Base-by-base conservation (phyloP, 2,113 vertebrate species). In the Osmerus eperlanus region DNA sequence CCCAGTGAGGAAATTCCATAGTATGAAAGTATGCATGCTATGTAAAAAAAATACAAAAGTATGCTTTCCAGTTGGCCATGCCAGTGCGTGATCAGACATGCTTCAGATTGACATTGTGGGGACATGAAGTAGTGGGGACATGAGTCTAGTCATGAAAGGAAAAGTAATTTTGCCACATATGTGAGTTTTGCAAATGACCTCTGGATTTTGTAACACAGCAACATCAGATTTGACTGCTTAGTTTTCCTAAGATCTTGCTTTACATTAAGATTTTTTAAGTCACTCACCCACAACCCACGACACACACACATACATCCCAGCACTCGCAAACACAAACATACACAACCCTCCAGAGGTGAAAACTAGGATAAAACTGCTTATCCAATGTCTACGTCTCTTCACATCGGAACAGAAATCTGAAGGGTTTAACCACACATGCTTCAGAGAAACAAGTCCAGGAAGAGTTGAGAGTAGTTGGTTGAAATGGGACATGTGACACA, bases 11-110 rank as follows among this genome's bases (percentile, higher is more conserved):
- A 73, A 72, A 81, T 62, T 72, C 73, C 60, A 66, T 63, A 61
- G 41, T 47, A 47, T 47, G 75, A 72, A 68, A 54, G 21, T 55
- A 29, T 54, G 47, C 19, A 76, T 79, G 75, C 62, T 66, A 67
- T 75, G 73, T 66, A 60, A n/a, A 13, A n/a, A 25, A 28, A 21
- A 16, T 15, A 67, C 16, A 74, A 56, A n/a, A 1, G n/a, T 56
- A 18, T 51, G 11, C 18, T 8, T n/a, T 28, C 3, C 41, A 11
- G 41, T 52, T 15, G 61, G 78, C 72, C 75, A 71, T 21, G 36
- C 68, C 23, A 15, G 67, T 82, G 71, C 82, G 51, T 82, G 87
- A 88, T 80, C 72, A 71, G 80, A 88, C 89, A 83, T 54, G 89
- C 78, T 81, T 74, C 59, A 73, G 68, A 76, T 65, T 70, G 74